Base-by-base conservation (phyloP, 1,140 invertebrate species). In the Drosophila persimilis region DNA sequence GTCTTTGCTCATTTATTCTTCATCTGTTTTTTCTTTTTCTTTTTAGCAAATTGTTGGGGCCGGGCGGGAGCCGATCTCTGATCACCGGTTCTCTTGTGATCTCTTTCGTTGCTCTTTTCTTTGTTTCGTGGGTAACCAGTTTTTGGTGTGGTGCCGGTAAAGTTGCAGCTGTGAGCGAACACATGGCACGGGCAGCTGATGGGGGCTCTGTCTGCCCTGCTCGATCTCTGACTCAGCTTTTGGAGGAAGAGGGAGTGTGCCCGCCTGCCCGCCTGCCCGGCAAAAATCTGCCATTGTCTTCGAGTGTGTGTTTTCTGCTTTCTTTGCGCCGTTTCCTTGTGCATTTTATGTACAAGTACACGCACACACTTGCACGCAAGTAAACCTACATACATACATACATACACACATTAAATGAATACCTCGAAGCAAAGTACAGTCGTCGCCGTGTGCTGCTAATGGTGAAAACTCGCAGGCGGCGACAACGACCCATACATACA, bases 391-490 rank as follows among this genome's bases (percentile, higher is more conserved):
- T 31, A 57, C 62, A 57, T 15, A 17, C 17, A 17, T 31, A 57
- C 35, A 39, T 4, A 39, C 50, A n/a, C 58, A 35, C 47, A 17
- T 51, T 43, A 67, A 69, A 63, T 69, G 65, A 69, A 69, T 62
- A 63, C 70, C 72, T 67, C 65, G 59, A 39, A 58, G 53, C 60
- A 73, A 81, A 74, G 79, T 81, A 81, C 79, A 81, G 79, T 81
- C 79, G 79, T 77, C 79, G 71, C 65, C 48, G 44, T 58, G 47
- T 54, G 59, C 71, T 57, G 69, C 74, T 81, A 81, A 81, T 81
- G 79, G 79, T 81, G 79, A 78, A 80, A 80, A 81, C 78, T 80
- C 72, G 79, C 59, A 61, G 80, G 63, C 79, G 50, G 83, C 65
- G 35, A 73, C 52, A 66, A 22, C 60, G 24, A 67, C n/a, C 55